Conservation (phyloP, 2,797 vertebrate species). For the Hyperoplus immaculatus region DNA sequence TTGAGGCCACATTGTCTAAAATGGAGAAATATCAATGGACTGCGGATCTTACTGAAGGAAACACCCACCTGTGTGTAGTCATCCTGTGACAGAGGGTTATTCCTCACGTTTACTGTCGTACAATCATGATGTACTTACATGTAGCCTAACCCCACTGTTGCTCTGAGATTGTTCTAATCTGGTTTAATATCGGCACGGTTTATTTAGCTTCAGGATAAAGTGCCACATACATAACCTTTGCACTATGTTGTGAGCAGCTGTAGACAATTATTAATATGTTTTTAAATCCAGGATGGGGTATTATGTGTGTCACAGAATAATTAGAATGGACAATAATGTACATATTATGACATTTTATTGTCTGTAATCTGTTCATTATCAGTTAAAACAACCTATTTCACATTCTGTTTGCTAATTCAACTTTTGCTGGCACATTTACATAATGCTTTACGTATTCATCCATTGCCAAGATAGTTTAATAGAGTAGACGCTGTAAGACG, state of each 20-base stretch:
- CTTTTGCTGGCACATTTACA: neutral
- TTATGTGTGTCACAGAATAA: neutral
- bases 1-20: neutral
- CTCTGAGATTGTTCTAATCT: neutral
- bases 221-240: neutral
- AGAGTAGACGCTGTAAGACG: constrained; percentile 18
- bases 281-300: neutral
- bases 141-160: neutral
- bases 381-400: neutral
- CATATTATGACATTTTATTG: neutral
- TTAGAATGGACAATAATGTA: neutral
- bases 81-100: no score
- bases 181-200: constrained; percentile 6
- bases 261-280: neutral
- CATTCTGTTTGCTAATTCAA: neutral
- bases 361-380: neutral
- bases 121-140: no score
- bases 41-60: neutral
- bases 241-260: constrained; percentile 3
- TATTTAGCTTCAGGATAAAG: neutral
- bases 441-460: neutral
- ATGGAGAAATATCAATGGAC: no score
- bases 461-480: neutral
- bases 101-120: no score
- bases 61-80: no score